Conservation (phyloP, 37 sponge, comb jelly and placozoan genomes). For the Ianthella basta region DNA sequence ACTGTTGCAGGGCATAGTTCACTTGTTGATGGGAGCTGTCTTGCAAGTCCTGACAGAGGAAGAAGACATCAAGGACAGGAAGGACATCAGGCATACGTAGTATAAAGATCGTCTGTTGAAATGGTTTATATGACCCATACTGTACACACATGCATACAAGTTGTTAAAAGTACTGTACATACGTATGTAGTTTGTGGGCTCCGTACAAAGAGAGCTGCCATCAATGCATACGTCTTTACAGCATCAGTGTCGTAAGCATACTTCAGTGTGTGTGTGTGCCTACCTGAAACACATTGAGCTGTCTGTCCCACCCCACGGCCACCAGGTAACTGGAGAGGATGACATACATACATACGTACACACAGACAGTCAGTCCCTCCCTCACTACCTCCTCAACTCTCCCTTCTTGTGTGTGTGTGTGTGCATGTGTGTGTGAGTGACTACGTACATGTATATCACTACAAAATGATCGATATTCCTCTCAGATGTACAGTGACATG, state of each 20-base stretch:
- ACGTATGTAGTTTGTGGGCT: no score
- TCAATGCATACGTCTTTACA: no score
- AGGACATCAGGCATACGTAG: neutral
- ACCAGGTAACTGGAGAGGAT: slow-evolving; percentile 67
- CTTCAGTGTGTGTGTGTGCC: slow-evolving; percentile 28
- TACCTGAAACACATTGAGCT: slow-evolving; percentile 83
- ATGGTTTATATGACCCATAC: no score
- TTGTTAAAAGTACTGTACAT: no score
- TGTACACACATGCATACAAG: no score
- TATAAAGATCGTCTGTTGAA: neutral
- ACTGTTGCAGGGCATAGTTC: no score
- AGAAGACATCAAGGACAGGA: neutral
- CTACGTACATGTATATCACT: neutral
- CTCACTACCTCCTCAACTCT: no score
- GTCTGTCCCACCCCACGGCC: slow-evolving; percentile 93
- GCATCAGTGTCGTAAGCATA: no score
- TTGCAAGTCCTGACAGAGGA: neutral
- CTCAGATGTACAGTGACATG: no score
- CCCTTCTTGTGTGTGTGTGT: no score
- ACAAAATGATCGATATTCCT: no score
- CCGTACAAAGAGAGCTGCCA: no score
- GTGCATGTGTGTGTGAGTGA: neutral
- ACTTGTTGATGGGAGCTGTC: neutral
- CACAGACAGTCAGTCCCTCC: neutral
- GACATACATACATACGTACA: neutral